Base-by-base conservation (phyloP, 2,888 invertebrate genomes). In the Pristionchus mayeri region DNA sequence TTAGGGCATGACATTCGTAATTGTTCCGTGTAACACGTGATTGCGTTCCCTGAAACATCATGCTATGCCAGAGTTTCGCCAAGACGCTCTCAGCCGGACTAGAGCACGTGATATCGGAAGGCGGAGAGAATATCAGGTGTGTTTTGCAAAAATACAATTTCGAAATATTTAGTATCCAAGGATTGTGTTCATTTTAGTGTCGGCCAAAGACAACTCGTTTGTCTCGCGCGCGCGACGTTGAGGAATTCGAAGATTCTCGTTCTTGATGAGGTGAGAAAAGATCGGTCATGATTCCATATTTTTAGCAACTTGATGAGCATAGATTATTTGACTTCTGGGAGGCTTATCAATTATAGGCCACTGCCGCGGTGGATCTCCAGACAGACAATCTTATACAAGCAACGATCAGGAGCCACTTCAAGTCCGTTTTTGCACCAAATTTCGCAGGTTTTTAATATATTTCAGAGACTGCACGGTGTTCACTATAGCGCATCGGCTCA, bases 71-170 rank as follows among this genome's bases (percentile, higher is more conserved):
- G 75, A 84, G 27, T 4, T 85, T 85, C 37, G 40, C 82, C 0
- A 24, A 75, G 18, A 76, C 84, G 24, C 86, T 88, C 2, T 63
- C 82, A 2, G 86, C 86, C 2, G 90, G 90, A 34, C 76, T 90
- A 16, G 80, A 86, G 1, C 87, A 88, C 67, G 75, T 83, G 21
- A 89, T 90, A 52, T 87, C 88, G 50, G 90, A 90, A 67, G 89
- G 89, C 50, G 90, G 90, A 48, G 89, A 90, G 85, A 90, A 90
- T 76, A 88, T 90, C 86, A 90, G 90, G 89, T 89, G 16, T n/a
- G n/a, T n/a, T n/a, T n/a, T n/a, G n/a, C n/a, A 21, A 50, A 40
- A 50, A 37, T 18, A 57, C 57, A 40, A 21, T 71, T 11, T 71
- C n/a, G n/a, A 2, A 40, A 40, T 11, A n/a, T n/a, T n/a, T n/a